A percentile compares a stretch with the other conserved stretches of the same genome.
These are phyloP conservation scores for Calcarius lapponicus DNA, from an alignment of 2,797 vertebrate genomes.

Conservation along the genomic window DNA sequence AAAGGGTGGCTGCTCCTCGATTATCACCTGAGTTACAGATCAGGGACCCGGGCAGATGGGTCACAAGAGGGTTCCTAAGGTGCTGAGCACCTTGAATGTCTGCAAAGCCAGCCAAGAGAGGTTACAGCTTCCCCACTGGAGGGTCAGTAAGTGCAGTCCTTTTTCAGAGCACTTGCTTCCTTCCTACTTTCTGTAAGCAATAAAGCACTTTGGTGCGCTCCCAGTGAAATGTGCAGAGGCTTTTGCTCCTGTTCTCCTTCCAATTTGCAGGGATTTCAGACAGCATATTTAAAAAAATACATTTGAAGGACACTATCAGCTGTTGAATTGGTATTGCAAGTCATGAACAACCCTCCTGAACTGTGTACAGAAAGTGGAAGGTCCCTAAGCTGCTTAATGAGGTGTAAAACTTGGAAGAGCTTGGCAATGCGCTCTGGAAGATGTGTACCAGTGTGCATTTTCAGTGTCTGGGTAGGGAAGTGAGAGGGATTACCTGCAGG, in stretches of 20 bases:
- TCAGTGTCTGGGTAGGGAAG: not conserved
- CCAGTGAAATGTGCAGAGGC: not conserved
- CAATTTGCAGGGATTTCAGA: not conserved
- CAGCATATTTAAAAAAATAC: not conserved
- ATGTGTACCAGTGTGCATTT: fast-evolving
- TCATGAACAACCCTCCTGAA: not conserved
- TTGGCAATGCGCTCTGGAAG: not conserved
- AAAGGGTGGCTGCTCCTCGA: not conserved
- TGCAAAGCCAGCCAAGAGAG: not conserved
- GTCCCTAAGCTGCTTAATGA: not conserved
- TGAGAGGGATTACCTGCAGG: not conserved
- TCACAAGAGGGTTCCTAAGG: not conserved
- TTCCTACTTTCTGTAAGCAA: fast-evolving
- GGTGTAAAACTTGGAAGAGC: not conserved
- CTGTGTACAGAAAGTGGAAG: not conserved
- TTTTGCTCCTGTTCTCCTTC: not conserved
- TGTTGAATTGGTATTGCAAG: not conserved
- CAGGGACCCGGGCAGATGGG: fast-evolving
- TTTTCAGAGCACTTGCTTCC: not conserved
- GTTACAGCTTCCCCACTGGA: not conserved
- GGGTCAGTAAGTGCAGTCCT: not conserved
- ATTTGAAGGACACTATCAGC: not conserved
- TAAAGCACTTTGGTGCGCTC: not conserved
- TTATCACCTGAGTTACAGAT: not conserved
- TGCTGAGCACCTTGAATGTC: not conserved